Evolutionary conservation across 2,797 vertebrate species (phyloP), one percentile per base, ranked within the genome.

Genomic region (Crocodylus rhombifer): DNA sequence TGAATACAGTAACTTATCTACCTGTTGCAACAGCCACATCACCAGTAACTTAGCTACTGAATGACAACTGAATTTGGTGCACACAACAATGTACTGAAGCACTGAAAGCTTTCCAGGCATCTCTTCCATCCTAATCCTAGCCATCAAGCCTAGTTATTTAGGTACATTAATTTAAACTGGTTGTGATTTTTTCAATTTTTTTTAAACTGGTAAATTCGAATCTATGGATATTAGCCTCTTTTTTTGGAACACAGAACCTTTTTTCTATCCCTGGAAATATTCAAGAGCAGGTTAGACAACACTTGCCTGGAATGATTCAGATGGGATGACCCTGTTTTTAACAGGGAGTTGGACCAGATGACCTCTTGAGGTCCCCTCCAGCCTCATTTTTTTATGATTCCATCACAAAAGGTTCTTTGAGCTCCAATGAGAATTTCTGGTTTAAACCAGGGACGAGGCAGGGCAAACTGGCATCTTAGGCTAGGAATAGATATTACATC

Each of bases 241-340:
- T 76, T 57, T 82, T 80, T 84, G 87, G 30, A 82, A 86, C 20
- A 65, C 55, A 91, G 91, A 90, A n/a, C 30, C 14, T 90, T 28
- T 87, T 86, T 16, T 51, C 9, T 51, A 51, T 51, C 9, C 42
- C 10, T 86, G 83, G 60, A 82, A 61, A 82, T 84, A 75, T 77
- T 87, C 67, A 51, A 51, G 10, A 51, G 42, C 42, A 51, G 42
- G 42, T 51, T 51, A 51, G 42, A 51, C 42, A 51, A 51, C 42
- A 11, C 42, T 51, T 51, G 42, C 42, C 42, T 51, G 42, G 10
- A 51, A 51, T 51, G 42, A 51, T 10, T 51, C 42, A 51, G 42
- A 51, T 51, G 42, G 42, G 42, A 51, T 51, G 42, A 51, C 10
- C 42, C 42, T 51, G 42, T 51, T 51, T 51, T 51, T 51, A 51